phyloP scores from a whole-genome alignment of 2,113 vertebrate species.

The Urocynchramus pylzowi region DNA sequence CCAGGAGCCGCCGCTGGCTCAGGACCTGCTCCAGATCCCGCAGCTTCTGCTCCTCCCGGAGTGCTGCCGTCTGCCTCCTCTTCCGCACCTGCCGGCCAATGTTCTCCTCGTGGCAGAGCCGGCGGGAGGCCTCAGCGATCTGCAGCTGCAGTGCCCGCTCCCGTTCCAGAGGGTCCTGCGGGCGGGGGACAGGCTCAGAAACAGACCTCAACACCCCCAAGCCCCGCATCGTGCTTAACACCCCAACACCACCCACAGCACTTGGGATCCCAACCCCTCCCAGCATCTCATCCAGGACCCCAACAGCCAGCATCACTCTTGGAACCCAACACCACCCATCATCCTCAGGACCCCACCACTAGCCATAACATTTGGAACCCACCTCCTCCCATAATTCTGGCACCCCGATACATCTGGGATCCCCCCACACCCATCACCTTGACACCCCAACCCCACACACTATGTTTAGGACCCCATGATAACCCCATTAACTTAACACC shows the following conservation, averaged over 20 bases:
- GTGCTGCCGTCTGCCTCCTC: constrained; percentile 79
- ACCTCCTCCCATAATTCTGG: not conserved
- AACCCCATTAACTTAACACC: not conserved
- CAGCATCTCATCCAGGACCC: not conserved
- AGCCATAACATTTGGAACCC: not conserved
- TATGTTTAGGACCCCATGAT: not conserved
- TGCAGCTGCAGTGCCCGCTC: constrained; percentile 87
- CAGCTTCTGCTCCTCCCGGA: constrained; percentile 86
- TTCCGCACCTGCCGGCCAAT: constrained; percentile 82
- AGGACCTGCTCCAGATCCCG: constrained; percentile 80
- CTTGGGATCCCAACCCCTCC: not conserved
- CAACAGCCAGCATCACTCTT: not conserved
- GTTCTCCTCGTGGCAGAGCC: constrained; percentile 83
- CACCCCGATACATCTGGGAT: not conserved
- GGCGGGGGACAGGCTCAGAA: not conserved
- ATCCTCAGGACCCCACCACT: not conserved
- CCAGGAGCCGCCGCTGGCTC: constrained; percentile 71
- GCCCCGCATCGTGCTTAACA: not conserved
- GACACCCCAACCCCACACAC: not conserved
- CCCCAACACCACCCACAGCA: not conserved
- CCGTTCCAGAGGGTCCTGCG: constrained; percentile 83
- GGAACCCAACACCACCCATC: not conserved
- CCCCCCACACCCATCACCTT: not conserved
- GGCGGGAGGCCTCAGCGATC: constrained; percentile 82
- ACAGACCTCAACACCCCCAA: not conserved